Evolutionary conservation across 2,113 vertebrate species (phyloP), one percentile per base, ranked within the genome.

Genomic region (Channa argus): DNA sequence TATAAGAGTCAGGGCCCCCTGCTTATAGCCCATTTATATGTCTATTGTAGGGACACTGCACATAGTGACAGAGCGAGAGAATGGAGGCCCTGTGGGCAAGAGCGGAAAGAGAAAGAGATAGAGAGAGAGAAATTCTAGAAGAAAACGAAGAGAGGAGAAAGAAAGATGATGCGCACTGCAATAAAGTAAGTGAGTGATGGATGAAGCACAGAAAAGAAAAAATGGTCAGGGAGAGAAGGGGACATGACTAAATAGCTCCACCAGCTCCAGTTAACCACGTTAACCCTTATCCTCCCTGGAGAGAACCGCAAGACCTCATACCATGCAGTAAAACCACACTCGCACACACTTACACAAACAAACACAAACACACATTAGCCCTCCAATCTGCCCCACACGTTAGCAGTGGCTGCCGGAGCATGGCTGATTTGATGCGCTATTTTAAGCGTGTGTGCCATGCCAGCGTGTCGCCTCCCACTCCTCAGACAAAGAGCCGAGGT

Each of bases 21-120:
- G 79, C 89, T 88, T 89, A 87, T 83, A 89, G 80, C 76, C 85
- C 86, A 92, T 92, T 92, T 92, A 92, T 92, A 92, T 92, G 92
- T 92, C 88, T 92, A 90, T 92, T 90, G 86, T 86, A 89, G 88
- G 79, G 91, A 91, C 70, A 81, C 79, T 86, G 88, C 85, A 82
- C 84, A 85, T 69, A 55, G 84, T 86, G 86, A 91, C 84, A 86
- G 81, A 69, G 65, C 71, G 45, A 43, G 72, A 82, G 80, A 73
- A 60, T 52, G 38, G 34, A 75, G 73, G 67, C 75, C 85, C 79
- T 58, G 73, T 65, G 82, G 87, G 86, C 72, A 81, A 59, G 72
- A 84, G 77, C 53, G 24, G 58, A 70, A 63, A 55, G 47, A 65
- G 39, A 41, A 62, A 60, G 50, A 55, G 24, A 49, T 50, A 66